Percentiles rank a stretch among this genome's conserved stretches.
Evolutionary conservation across 2,888 invertebrate species (phyloP).

Genomic region (Volucella inflata): DNA sequence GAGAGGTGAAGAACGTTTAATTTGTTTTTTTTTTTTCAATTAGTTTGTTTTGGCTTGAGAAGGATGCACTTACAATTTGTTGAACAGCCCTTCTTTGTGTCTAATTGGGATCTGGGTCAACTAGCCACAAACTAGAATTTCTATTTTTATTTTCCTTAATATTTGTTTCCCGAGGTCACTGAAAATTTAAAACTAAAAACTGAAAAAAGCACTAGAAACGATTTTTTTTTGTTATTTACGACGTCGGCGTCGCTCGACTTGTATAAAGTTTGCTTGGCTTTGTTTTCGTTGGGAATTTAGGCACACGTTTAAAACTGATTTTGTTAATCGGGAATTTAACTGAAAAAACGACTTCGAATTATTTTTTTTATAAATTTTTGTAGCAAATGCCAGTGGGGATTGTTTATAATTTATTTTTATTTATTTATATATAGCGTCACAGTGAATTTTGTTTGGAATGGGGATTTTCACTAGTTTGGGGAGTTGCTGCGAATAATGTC

Average conservation of each 20-base stretch:
- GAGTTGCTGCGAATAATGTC: not conserved
- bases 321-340: no score
- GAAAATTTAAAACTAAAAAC: conserved; percentile 59
- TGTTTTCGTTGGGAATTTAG: conserved; percentile 1
- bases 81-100: conserved; percentile 7
- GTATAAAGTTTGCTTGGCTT: conserved; percentile 6
- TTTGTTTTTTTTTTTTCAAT: not conserved
- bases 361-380: no score
- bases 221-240: conserved; percentile 6
- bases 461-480: not conserved
- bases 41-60: conserved; percentile 1
- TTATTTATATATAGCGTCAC: no score
- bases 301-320: no score
- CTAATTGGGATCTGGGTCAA: conserved; percentile 43
- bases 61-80: conserved; percentile 50
- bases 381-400: no score
- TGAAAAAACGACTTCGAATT: no score
- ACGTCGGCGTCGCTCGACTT: conserved; percentile 1
- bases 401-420: not conserved
- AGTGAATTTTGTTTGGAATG: conserved; percentile 7
- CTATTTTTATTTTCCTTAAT: conserved; percentile 38
- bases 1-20: not conserved
- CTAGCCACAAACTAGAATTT: conserved; percentile 52
- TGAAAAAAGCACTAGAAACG: conserved; percentile 1
- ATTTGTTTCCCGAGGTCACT: conserved; percentile 35